phyloP scores from a whole-genome alignment of 1,140 invertebrate genomes.

The Bradysia coprophila region DNA sequence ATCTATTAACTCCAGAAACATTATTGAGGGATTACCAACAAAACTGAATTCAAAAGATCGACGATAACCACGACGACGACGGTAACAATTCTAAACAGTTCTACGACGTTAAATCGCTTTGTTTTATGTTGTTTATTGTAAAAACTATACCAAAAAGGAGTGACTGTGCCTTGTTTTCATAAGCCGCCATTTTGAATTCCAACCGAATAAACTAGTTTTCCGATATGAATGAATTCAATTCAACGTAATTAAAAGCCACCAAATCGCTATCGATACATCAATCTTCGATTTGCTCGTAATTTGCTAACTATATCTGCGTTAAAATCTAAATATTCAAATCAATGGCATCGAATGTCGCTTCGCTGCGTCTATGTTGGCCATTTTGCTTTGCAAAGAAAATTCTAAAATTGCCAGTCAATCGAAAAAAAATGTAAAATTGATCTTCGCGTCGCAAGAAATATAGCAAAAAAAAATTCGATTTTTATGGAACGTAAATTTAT shows the following conservation, averaged over 20 bases:
- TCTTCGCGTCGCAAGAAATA: too few relatives aligned
- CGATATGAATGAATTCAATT: background rate
- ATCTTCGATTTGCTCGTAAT: background rate
- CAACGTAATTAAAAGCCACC: background rate
- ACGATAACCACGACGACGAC: too few relatives aligned
- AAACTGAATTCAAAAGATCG: too few relatives aligned
- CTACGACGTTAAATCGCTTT: background rate
- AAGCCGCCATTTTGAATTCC: background rate
- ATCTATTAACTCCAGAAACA: too few relatives aligned
- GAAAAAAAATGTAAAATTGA: too few relatives aligned
- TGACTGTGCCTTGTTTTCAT: conserved; percentile 3
- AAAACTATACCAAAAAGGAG: background rate
- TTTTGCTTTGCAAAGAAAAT: background rate
- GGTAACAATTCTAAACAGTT: background rate
- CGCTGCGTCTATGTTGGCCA: background rate
- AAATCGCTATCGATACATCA: too few relatives aligned
- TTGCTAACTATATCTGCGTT: background rate
- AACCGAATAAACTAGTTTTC: background rate
- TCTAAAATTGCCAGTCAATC: background rate
- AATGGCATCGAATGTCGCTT: background rate
- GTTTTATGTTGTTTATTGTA: background rate
- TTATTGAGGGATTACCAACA: too few relatives aligned
- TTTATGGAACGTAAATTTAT: background rate
- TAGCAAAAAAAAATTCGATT: background rate
- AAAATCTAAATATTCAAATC: background rate